Conservation (phyloP, 1,140 invertebrate species). For the Brachionus rotundiformis region DNA sequence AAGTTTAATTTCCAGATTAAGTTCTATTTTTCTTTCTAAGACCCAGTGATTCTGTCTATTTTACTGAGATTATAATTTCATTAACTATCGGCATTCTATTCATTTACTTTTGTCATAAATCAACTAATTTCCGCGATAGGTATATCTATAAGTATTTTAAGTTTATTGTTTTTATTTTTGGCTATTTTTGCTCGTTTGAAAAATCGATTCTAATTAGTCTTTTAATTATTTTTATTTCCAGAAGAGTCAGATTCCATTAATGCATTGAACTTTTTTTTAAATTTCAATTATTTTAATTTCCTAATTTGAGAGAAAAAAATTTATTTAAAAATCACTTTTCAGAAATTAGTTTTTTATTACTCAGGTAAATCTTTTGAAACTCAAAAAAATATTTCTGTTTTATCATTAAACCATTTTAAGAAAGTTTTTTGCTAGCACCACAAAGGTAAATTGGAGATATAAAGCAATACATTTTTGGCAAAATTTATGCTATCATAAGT, state of each 20-base stretch:
- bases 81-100: conserved; percentile 10
- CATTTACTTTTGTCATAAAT: conserved; percentile 25
- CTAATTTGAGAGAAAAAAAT: background rate
- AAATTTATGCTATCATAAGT: background rate
- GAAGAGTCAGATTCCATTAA: conserved; percentile 27
- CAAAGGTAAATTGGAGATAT: background rate
- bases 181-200: conserved; percentile 24
- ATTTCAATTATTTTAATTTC: conserved; percentile 42
- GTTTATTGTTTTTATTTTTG: conserved; percentile 49
- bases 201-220: conserved; percentile 42
- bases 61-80: conserved; percentile 6
- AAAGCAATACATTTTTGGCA: background rate
- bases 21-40: conserved; percentile 12
- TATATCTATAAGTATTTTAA: conserved; percentile 36
- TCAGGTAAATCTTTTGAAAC: background rate
- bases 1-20: conserved; percentile 34
- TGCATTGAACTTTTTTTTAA: conserved; percentile 30
- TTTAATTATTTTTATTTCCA: conserved; percentile 38
- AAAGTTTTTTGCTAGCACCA: background rate
- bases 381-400: background rate
- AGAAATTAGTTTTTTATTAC: conserved; percentile 11
- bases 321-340: background rate
- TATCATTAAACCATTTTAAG: background rate
- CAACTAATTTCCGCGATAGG: conserved; percentile 10
- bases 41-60: background rate